These are phyloP conservation scores for Luehdorfia chinensis DNA, from an alignment of 1,140 invertebrate genomes.

Conservation along the genomic window DNA sequence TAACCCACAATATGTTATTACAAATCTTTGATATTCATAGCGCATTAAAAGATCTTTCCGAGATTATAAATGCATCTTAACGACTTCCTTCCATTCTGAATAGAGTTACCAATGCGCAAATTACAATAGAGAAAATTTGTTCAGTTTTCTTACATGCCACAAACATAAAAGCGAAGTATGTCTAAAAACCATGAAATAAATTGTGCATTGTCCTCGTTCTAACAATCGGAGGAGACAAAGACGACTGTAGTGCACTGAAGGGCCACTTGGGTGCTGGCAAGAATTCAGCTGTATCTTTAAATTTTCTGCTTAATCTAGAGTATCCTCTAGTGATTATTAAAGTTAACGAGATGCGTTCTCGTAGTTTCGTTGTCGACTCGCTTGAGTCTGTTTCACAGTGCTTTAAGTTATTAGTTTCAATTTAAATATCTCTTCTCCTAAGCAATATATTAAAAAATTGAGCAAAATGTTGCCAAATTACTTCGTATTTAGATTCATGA, in stretches of 20 bases:
- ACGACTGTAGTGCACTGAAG: slow-evolving; percentile 25
- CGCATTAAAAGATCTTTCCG: slow-evolving; percentile 1
- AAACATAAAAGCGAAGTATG: not conserved
- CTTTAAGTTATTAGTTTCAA: not conserved
- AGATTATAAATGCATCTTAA: slow-evolving; percentile 11
- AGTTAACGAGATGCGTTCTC: slow-evolving; percentile 32
- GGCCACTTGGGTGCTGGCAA: slow-evolving; percentile 49
- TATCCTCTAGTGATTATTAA: slow-evolving; percentile 40
- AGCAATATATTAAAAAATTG: not conserved
- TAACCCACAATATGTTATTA: too few relatives aligned
- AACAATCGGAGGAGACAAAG: slow-evolving; percentile 26
- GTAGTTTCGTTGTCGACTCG: slow-evolving; percentile 15
- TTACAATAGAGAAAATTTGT: slow-evolving; percentile 16
- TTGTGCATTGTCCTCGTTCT: slow-evolving; percentile 25
- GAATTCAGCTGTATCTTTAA: slow-evolving; percentile 56
- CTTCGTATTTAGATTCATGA: too few relatives aligned
- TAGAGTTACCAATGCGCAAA: slow-evolving; percentile 6
- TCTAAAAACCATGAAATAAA: slow-evolving; percentile 32
- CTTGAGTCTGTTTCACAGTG: slow-evolving; percentile 16
- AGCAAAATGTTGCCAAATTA: too few relatives aligned
- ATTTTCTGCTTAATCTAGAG: slow-evolving; percentile 48
- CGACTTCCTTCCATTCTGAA: slow-evolving; percentile 6
- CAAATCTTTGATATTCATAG: not conserved
- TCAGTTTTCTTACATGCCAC: slow-evolving; percentile 4
- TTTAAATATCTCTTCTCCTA: too few relatives aligned